Evolutionary conservation across 2,797 vertebrate species (phyloP), one percentile per base, ranked within the genome.

Genomic region (Acrossocheilus fasciatus): DNA sequence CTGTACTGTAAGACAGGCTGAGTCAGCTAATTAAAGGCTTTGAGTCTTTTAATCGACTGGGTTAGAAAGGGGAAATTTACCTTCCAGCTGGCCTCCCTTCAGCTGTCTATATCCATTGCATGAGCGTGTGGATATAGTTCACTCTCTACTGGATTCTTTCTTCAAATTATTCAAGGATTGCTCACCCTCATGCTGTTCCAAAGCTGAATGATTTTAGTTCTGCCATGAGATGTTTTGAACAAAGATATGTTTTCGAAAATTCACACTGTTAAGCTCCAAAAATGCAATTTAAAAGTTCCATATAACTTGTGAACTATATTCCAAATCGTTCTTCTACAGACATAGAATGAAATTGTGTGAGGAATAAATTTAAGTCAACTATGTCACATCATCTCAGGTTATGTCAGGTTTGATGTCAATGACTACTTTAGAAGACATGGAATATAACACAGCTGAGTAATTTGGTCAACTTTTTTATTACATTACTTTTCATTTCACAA

Each of bases 41-140:
- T 81, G 43, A 52, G 82, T 74, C 74, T 87, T 88, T 84, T 88
- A 91, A 88, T 87, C 78, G 75, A 83, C 75, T 88, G 75, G 75
- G 68, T 78, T 84, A 74, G 76, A 88, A 90, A 83, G 39, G 69
- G 72, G 77, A 47, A 86, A 86, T 72, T 59, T 85, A 86, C 86
- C 69, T 83, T 84, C 73, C 82, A 76, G 72, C 76, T 79, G 82
- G 12, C 45, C 41, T 76, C 14, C 15, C 47, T 52, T 82, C 45
- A 54, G 75, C n/a, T 54, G 14, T 76, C 41, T 73, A 10, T 81
- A 57, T 81, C 43, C 75, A 20, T 1, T 66, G 54, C n/a, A 43
- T 76, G 26, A 34, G 12, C 57, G 47, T 73, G 34, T 73, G 20
- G 34, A 62, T 79, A 43, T 62, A 64, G 57, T 20, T 64, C 41